phyloP scores from a whole-genome alignment of 1,140 invertebrate species.

The Drosophila leontia region DNA sequence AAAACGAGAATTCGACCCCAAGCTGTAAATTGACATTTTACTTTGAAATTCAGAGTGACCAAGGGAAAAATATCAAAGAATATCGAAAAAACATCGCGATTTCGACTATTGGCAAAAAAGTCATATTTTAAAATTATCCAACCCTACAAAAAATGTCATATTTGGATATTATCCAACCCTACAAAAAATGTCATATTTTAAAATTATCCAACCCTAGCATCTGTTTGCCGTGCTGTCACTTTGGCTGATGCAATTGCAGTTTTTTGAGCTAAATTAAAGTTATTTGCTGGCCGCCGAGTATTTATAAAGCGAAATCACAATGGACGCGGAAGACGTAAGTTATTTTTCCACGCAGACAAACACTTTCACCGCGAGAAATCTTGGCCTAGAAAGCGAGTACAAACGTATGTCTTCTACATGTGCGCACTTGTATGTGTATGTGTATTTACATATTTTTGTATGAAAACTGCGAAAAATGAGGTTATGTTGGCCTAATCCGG shows the following conservation, averaged over 20 bases:
- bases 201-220: neutral
- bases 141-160: too few relatives aligned
- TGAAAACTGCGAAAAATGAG: conserved; percentile 42
- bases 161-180: neutral
- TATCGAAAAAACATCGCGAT: too few relatives aligned
- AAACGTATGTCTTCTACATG: conserved; percentile 21
- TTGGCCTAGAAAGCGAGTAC: neutral
- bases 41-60: too few relatives aligned
- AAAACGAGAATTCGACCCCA: too few relatives aligned
- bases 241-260: conserved; percentile 71
- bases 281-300: conserved; percentile 1
- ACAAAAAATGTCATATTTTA: too few relatives aligned
- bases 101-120: too few relatives aligned
- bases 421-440: conserved; percentile 25
- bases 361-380: neutral
- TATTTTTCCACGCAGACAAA: neutral
- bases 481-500: conserved; percentile 58
- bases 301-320: conserved; percentile 28
- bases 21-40: too few relatives aligned
- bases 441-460: conserved; percentile 31
- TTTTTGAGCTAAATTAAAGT: conserved; percentile 26
- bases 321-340: conserved; percentile 83
- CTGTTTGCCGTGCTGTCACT: conserved; percentile 65
- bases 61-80: too few relatives aligned
- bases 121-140: too few relatives aligned